Evolutionary conservation across 2,113 vertebrate genomes (phyloP).

Genomic region (Gnathonemus echidnorhynchus): DNA sequence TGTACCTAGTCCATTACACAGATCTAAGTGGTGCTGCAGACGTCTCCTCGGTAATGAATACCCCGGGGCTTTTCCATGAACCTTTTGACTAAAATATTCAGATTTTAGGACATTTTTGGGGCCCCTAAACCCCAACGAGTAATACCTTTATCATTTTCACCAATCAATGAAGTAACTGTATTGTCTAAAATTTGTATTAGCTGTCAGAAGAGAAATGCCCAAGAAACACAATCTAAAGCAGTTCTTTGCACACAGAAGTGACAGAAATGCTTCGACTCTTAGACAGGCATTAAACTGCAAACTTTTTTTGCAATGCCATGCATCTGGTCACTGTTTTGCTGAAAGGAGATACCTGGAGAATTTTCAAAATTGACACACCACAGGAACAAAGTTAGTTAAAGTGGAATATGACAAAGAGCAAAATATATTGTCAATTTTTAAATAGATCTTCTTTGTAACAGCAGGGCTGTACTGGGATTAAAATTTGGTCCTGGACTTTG

Average conservation of each 20-base stretch:
- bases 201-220: neutral
- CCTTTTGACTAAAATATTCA: neutral
- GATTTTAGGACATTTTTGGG: neutral
- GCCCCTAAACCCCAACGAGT: neutral
- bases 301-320: neutral
- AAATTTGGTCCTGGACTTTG: neutral
- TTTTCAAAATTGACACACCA: neutral
- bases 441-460: neutral
- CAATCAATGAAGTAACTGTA: neutral
- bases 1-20: neutral
- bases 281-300: neutral
- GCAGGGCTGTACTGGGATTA: neutral
- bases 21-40: neutral
- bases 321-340: neutral
- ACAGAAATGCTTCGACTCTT: neutral
- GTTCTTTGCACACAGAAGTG: neutral
- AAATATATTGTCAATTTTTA: neutral
- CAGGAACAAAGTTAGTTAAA: neutral
- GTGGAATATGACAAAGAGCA: neutral
- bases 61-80: neutral
- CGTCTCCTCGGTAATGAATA: constrained; percentile 1
- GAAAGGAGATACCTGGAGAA: neutral
- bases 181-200: neutral
- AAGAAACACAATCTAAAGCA: neutral
- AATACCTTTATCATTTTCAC: neutral